phyloP scores from a whole-genome alignment of 2,797 vertebrate species.

The Ceryle rudis region DNA sequence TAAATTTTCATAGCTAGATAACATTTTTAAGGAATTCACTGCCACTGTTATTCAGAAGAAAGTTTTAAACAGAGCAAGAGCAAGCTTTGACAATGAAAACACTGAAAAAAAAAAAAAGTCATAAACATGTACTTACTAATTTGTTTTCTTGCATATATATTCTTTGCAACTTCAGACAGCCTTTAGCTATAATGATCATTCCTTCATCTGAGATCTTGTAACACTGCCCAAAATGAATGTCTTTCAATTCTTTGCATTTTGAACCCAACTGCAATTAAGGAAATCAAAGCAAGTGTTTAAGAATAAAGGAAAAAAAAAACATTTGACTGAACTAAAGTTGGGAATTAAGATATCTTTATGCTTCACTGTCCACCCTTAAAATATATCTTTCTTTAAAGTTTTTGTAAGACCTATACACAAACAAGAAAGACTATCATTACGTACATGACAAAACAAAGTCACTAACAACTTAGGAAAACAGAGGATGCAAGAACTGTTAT shows the following conservation, averaged over 20 bases:
- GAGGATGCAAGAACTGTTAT: not conserved
- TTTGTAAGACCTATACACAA: not conserved
- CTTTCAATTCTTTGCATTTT: slow-evolving; percentile 92
- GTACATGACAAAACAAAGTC: not conserved
- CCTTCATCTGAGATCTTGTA: slow-evolving; percentile 97
- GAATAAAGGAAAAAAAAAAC: not conserved
- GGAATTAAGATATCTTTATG: not conserved
- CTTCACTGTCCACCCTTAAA: not conserved
- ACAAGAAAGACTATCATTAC: not conserved
- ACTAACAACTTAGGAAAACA: not conserved
- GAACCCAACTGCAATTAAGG: slow-evolving; percentile 87
- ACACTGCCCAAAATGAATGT: slow-evolving; percentile 97
- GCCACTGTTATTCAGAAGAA: not conserved
- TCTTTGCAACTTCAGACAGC: slow-evolving; percentile 93
- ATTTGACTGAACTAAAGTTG: not conserved
- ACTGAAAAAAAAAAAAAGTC: not conserved
- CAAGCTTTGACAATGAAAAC: slow-evolving; percentile 33
- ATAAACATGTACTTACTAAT: slow-evolving; percentile 86
- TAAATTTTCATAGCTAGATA: not conserved
- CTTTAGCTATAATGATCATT: slow-evolving; percentile 93
- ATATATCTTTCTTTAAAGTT: not conserved
- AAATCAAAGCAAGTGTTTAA: slow-evolving; percentile 36
- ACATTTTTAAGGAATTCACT: not conserved
- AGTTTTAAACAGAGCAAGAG: not conserved
- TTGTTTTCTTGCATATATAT: slow-evolving; percentile 99